These are phyloP conservation scores for Sinhomidia bicolor DNA, from an alignment of 2,888 invertebrate genomes.

Conservation along the genomic window DNA sequence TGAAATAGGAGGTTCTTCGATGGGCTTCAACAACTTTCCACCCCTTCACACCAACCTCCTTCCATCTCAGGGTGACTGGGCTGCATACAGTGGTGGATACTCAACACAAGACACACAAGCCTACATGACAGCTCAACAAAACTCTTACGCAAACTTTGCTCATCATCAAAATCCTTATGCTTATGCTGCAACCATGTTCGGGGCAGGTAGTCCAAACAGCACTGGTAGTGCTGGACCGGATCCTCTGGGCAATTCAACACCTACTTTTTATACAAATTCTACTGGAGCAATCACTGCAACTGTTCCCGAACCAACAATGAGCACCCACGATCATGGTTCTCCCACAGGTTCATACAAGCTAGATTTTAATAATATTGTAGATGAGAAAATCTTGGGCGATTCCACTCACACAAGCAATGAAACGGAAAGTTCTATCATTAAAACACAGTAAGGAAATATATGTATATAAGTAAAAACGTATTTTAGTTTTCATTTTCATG, in stretches of 20 bases:
- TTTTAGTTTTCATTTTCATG: not conserved
- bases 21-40: constrained; percentile 77
- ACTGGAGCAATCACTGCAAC: constrained; percentile 46
- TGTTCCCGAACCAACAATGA: constrained; percentile 42
- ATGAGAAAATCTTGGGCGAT: constrained; percentile 77
- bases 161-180: constrained; percentile 78
- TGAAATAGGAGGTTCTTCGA: constrained; percentile 76
- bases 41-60: constrained; percentile 75
- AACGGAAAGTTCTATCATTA: constrained; percentile 67
- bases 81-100: constrained; percentile 73
- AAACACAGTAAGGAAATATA: constrained; percentile 44
- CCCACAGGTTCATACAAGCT: constrained; percentile 70
- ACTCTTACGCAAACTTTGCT: constrained; percentile 64
- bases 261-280: constrained; percentile 75
- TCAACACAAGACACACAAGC: constrained; percentile 74
- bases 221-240: not conserved
- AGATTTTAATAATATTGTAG: constrained; percentile 77
- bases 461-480: constrained; percentile 8
- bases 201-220: constrained; percentile 48
- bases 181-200: constrained; percentile 73
- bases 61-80: constrained; percentile 77
- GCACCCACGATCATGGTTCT: constrained; percentile 69
- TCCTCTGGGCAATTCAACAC: constrained; percentile 51
- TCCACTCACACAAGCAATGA: constrained; percentile 61
- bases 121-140: constrained; percentile 71